Conservation (phyloP, 2,113 vertebrate species). For the Mohoua ochrocephala region DNA sequence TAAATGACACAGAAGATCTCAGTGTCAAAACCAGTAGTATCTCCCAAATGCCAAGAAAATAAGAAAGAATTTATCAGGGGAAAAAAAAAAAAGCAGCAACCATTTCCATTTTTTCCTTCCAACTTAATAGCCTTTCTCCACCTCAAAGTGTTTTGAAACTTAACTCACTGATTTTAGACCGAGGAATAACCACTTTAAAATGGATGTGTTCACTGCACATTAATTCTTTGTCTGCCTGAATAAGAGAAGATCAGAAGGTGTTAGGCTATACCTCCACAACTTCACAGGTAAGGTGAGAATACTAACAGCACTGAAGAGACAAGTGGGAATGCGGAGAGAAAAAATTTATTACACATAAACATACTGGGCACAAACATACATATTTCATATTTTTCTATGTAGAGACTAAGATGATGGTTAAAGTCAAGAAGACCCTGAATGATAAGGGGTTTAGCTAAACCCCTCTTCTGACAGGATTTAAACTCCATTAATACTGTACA, state of each 20-base stretch:
- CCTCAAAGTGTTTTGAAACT: background rate
- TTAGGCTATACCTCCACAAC: constrained; percentile 29
- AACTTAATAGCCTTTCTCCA: background rate
- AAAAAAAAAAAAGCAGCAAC: background rate
- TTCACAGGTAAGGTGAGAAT: constrained; percentile 64
- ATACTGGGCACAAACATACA: background rate
- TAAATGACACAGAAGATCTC: background rate
- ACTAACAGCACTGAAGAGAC: background rate
- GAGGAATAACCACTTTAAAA: background rate
- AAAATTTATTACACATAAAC: background rate
- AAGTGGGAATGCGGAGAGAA: constrained; percentile 42
- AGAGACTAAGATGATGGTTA: background rate
- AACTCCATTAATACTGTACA: background rate
- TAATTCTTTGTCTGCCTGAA: constrained; percentile 23
- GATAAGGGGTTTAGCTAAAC: background rate
- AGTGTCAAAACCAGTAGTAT: background rate
- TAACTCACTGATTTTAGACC: background rate
- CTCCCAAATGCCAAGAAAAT: background rate
- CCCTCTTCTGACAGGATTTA: background rate
- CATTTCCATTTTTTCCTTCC: background rate
- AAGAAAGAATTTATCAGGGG: background rate
- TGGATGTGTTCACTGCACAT: background rate
- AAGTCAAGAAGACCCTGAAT: background rate
- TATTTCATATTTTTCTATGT: background rate
- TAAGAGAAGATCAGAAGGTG: constrained; percentile 19